phyloP scores from a whole-genome alignment of 1,140 invertebrate species.

The Drosophila ironensis region DNA sequence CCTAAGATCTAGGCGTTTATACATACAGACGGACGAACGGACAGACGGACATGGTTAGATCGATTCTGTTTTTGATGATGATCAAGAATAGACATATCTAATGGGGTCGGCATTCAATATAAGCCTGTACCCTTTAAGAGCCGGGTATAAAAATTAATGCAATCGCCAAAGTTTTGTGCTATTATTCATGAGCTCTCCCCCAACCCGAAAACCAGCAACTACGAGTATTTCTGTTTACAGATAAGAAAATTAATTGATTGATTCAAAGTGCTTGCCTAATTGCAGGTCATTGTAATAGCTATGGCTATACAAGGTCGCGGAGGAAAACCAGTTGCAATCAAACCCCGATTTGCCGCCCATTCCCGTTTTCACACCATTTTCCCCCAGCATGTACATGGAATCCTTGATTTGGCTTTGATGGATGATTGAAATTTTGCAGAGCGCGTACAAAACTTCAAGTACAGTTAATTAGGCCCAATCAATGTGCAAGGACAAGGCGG shows the following conservation, averaged over 20 bases:
- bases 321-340: constrained; percentile 32
- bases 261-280: constrained; percentile 54
- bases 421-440: constrained; percentile 71
- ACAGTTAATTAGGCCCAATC: constrained; percentile 78
- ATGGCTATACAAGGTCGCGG: constrained; percentile 12
- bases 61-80: too few relatives aligned
- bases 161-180: too few relatives aligned
- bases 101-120: too few relatives aligned
- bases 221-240: constrained; percentile 7
- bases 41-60: too few relatives aligned
- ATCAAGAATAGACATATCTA: too few relatives aligned
- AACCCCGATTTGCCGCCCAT: neutral
- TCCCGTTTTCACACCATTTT: neutral
- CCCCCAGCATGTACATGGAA: neutral
- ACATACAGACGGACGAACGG: too few relatives aligned
- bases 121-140: too few relatives aligned
- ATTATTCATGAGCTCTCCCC: too few relatives aligned
- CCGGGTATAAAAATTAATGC: too few relatives aligned
- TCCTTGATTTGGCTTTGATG: constrained; percentile 61
- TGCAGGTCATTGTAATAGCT: constrained; percentile 64
- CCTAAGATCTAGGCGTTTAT: too few relatives aligned
- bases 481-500: constrained; percentile 42
- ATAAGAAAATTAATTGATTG: constrained; percentile 75
- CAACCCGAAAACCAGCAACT: too few relatives aligned
- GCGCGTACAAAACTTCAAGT: constrained; percentile 71